Conservation (phyloP, 2,797 vertebrate species). For the Hybognathus amarus region DNA sequence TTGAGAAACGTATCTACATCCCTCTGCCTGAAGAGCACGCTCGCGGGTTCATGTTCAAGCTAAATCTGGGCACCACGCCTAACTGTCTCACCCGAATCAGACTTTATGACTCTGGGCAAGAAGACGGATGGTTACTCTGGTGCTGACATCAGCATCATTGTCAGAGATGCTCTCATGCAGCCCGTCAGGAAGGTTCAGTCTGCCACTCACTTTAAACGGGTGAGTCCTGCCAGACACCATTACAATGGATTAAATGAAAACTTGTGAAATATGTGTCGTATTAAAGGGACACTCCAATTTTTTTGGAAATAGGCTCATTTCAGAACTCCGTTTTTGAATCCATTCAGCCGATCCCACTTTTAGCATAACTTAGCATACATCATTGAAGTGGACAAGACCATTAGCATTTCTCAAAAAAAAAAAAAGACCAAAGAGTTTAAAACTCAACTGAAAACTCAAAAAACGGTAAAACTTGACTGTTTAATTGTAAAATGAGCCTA, state of each 20-base stretch:
- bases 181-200: slow-evolving; percentile 97
- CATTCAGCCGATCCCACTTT: too few relatives aligned
- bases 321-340: too few relatives aligned
- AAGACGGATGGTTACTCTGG: slow-evolving; percentile 93
- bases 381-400: too few relatives aligned
- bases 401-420: too few relatives aligned
- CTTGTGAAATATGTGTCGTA: background rate
- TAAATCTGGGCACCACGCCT: slow-evolving; percentile 90
- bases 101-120: slow-evolving; percentile 88
- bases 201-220: slow-evolving; percentile 96
- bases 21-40: slow-evolving; percentile 95
- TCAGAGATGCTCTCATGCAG: slow-evolving; percentile 98
- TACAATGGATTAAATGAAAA: background rate
- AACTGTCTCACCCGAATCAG: slow-evolving; percentile 81
- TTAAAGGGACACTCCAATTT: too few relatives aligned
- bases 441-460: too few relatives aligned
- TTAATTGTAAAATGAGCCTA: too few relatives aligned
- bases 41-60: slow-evolving; percentile 92
- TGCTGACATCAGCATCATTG: slow-evolving; percentile 93
- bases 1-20: slow-evolving; percentile 99
- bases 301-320: too few relatives aligned
- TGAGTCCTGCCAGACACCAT: slow-evolving; percentile 63
- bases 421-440: too few relatives aligned
- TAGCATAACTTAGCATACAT: too few relatives aligned
- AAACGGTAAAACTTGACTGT: too few relatives aligned